Evolutionary conservation across 2,888 invertebrate species (phyloP).

Genomic region (Lasius fuliginosus): DNA sequence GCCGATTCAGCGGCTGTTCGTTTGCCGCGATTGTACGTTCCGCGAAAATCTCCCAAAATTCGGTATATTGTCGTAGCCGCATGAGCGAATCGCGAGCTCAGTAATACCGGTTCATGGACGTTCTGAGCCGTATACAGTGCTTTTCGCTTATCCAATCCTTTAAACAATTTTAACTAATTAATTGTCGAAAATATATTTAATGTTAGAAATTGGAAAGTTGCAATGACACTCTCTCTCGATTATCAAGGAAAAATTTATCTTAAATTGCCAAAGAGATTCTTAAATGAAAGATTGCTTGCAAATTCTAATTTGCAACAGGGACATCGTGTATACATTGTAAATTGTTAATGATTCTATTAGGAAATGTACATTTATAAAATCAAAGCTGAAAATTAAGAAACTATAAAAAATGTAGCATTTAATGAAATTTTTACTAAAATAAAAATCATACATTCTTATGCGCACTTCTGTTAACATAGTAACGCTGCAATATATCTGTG

Average conservation of each 20-base stretch:
- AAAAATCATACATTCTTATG: neutral
- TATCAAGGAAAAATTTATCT: neutral
- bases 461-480: neutral
- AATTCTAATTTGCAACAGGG: neutral
- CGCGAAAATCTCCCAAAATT: conserved; percentile 71
- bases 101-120: conserved; percentile 19
- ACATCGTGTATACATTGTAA: neutral
- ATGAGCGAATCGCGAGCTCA: conserved; percentile 54
- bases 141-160: neutral
- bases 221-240: neutral
- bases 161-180: neutral
- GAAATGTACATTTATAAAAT: neutral
- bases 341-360: neutral
- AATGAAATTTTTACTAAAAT: neutral
- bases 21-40: conserved; percentile 80
- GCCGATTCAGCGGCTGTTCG: conserved; percentile 84
- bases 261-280: neutral
- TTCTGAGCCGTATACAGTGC: neutral
- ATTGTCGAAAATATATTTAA: conserved; percentile 3
- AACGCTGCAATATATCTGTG: conserved; percentile 20
- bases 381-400: conserved; percentile 7
- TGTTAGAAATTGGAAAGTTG: conserved; percentile 2
- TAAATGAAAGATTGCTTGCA: neutral
- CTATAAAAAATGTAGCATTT: neutral
- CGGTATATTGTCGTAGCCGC: conserved; percentile 41